Percentiles rank a stretch among this genome's conserved stretches.
Evolutionary conservation across 2,888 invertebrate genomes (phyloP).

Genomic region (Torymus texanus): DNA sequence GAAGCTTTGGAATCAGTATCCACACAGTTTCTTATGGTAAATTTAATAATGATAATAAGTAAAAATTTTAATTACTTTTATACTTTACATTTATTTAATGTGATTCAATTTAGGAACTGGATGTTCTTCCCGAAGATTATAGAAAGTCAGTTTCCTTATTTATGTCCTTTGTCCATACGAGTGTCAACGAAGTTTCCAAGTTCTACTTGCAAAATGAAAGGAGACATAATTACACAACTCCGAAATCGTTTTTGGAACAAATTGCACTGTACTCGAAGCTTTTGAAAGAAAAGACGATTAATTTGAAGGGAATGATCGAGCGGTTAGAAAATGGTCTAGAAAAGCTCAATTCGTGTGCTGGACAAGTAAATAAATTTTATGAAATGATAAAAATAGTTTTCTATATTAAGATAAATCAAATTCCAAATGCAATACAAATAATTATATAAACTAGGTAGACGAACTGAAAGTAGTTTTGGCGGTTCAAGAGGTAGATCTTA

Average conservation of each 20-base stretch:
- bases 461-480: slow-evolving; percentile 86
- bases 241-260: slow-evolving; percentile 95
- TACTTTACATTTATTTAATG: background rate
- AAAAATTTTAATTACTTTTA: background rate
- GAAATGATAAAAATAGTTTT: background rate
- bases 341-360: slow-evolving; percentile 89
- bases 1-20: slow-evolving; percentile 94
- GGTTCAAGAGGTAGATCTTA: slow-evolving; percentile 88
- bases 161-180: slow-evolving; percentile 93
- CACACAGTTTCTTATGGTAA: slow-evolving; percentile 85
- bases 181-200: slow-evolving; percentile 90
- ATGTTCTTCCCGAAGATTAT: slow-evolving; percentile 71
- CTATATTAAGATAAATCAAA: too few species aligned
- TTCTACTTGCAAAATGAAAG: slow-evolving; percentile 89
- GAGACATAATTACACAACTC: slow-evolving; percentile 96
- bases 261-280: slow-evolving; percentile 88
- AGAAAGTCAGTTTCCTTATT: slow-evolving; percentile 83
- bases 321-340: slow-evolving; percentile 92
- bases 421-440: background rate
- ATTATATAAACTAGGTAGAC: slow-evolving; percentile 78
- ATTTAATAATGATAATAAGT: slow-evolving; percentile 22
- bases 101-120: slow-evolving; percentile 76
- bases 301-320: slow-evolving; percentile 84
- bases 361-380: slow-evolving; percentile 79
- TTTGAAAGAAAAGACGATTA: slow-evolving; percentile 81